Base-by-base conservation (phyloP, 2,888 invertebrate genomes). In the Campoplex nolae region DNA sequence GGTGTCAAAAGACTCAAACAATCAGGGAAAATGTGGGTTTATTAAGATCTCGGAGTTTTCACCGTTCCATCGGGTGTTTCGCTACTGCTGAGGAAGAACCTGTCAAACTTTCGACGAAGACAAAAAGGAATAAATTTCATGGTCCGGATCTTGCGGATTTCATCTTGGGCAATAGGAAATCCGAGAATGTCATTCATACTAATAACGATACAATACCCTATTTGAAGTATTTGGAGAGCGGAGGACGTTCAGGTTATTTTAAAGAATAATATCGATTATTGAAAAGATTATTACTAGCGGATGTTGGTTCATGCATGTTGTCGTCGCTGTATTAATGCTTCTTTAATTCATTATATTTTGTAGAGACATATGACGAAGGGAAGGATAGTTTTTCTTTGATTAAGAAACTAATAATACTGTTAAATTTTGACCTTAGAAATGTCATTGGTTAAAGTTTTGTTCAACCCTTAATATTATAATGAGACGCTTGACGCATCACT, bases 181-280 rank as follows among this genome's bases (percentile, higher is more conserved):
- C 48, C 13, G 45, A 58, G 13, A 16, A 13, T 4, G 7, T 11
- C 6, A 13, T n/a, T 1, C 45, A 35, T 51, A 23, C 68, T 3
- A 2, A 6, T 0, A 9, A 6, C 9, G 71, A 80, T 0, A 0
- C 28, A 42, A 67, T 81, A n/a, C 81, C 81, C 32, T 81, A 81
- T 42, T 45, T 93, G 77, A 86, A 88, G 35, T 80, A 85, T 65
- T 75, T 92, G 4, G 48, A 90, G 76, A 92, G 92, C 4, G 77
- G 88, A 13, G 87, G 90, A 81, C 92, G 92, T 76, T 93, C 92
- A 90, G 93, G 94, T 94, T 48, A 74, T 23, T 77, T 42, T 7
- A 42, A 9, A 42, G 7, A 42, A 42, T 42, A 9, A 42, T 7
- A 42, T 42, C 7, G 42, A 9, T 42, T 42, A 9, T 42, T 42